These are phyloP conservation scores for Ophiothrix spiculata DNA, from an alignment of 35 echinoderm and acorn worm genomes.

Conservation along the genomic window DNA sequence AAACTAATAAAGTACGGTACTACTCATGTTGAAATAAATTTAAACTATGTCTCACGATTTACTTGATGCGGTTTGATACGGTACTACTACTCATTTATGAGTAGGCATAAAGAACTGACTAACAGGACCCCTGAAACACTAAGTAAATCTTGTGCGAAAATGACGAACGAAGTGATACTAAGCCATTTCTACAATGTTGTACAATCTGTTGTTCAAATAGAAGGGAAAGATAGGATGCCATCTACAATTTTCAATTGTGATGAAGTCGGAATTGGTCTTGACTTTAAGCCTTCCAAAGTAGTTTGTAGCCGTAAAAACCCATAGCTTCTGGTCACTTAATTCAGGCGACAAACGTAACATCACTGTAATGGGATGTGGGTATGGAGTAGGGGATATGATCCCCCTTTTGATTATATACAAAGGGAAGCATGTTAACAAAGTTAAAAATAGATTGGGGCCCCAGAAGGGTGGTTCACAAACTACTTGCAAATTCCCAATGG, in stretches of 20 bases:
- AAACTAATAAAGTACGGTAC: too few relatives aligned
- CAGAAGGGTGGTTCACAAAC: too few relatives aligned
- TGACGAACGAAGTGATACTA: not conserved
- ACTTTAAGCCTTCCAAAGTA: not conserved
- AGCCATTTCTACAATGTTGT: not conserved
- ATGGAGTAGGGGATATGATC: not conserved
- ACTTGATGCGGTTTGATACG: too few relatives aligned
- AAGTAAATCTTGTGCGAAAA: not conserved
- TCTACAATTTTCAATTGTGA: not conserved
- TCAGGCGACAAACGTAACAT: not conserved
- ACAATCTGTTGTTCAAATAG: not conserved
- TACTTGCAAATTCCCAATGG: too few relatives aligned
- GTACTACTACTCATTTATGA: not conserved
- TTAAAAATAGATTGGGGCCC: too few relatives aligned
- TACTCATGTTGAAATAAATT: too few relatives aligned
- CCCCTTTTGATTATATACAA: not conserved
- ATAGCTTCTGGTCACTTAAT: not conserved
- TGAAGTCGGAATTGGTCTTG: not conserved
- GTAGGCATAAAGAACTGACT: not conserved
- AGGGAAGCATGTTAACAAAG: not conserved
- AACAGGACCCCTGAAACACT: not conserved
- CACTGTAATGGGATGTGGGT: not conserved
- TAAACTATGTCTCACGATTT: too few relatives aligned
- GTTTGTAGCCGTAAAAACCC: not conserved
- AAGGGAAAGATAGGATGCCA: not conserved